A percentile compares a stretch with the other conserved stretches of the same genome.
These are phyloP conservation scores for Oplegnathus fasciatus DNA, from an alignment of 2,113 vertebrate species.

Conservation along the genomic window DNA sequence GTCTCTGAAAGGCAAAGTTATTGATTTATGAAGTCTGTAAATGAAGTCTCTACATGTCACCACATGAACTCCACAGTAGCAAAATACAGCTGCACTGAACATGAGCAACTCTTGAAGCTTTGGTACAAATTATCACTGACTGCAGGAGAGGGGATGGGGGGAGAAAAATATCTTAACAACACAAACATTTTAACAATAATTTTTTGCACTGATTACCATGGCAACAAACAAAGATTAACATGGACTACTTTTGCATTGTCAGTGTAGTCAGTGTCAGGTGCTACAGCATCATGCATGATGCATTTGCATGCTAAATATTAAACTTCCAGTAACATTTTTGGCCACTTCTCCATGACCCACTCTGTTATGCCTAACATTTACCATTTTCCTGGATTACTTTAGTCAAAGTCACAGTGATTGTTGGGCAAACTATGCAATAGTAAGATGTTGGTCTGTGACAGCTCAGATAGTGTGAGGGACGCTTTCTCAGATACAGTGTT, in stretches of 20 bases:
- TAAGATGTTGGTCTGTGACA: not conserved
- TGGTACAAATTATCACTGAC: not conserved
- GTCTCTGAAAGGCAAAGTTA: conserved; percentile 41
- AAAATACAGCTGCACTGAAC: not conserved
- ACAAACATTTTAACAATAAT: not conserved
- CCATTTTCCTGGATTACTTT: no score
- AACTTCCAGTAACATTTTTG: not conserved
- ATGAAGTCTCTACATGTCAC: not conserved
- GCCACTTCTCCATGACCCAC: no score
- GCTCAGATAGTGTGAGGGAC: not conserved
- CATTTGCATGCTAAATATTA: not conserved
- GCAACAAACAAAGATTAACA: not conserved
- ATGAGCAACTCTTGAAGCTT: not conserved
- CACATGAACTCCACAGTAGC: conserved; percentile 1
- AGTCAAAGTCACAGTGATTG: not conserved
- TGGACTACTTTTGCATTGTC: not conserved
- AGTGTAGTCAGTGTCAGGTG: not conserved
- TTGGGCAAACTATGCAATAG: not conserved
- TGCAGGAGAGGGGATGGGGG: not conserved
- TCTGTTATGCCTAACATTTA: not conserved
- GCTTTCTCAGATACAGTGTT: not conserved
- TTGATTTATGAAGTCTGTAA: conserved; percentile 41
- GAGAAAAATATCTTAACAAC: not conserved
- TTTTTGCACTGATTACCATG: not conserved
- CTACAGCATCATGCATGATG: not conserved